These are phyloP conservation scores for Neoascia interrupta DNA, from an alignment of 2,888 invertebrate species.

Conservation along the genomic window DNA sequence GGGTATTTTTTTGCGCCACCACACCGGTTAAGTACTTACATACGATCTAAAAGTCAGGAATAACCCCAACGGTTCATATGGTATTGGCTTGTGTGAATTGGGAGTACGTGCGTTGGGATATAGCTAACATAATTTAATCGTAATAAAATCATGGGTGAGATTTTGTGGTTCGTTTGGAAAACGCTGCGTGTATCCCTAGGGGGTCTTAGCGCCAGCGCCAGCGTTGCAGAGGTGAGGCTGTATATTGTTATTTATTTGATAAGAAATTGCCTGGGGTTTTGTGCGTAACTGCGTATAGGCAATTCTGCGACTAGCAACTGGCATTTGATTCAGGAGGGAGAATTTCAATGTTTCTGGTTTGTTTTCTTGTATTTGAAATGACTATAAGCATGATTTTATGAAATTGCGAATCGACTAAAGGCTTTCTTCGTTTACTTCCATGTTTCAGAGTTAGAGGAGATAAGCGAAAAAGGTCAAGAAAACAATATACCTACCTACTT, in stretches of 20 bases:
- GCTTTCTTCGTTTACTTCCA: too few relatives aligned
- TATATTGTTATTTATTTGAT: slow-evolving; percentile 30
- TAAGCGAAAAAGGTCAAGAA: too few relatives aligned
- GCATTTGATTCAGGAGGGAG: neutral
- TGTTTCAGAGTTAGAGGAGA: too few relatives aligned
- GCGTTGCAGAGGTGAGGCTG: slow-evolving; percentile 6
- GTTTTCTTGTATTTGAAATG: too few relatives aligned
- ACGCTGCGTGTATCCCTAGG: neutral
- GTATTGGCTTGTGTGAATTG: slow-evolving; percentile 1
- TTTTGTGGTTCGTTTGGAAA: slow-evolving; percentile 24
- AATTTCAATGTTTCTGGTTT: neutral
- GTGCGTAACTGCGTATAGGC: slow-evolving; percentile 5
- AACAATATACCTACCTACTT: too few relatives aligned
- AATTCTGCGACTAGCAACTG: slow-evolving; percentile 10
- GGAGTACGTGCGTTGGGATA: slow-evolving; percentile 2
- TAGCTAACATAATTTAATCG: slow-evolving; percentile 45
- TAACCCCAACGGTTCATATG: neutral
- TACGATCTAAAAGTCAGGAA: too few relatives aligned
- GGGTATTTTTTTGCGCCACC: slow-evolving; percentile 12
- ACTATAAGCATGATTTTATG: too few relatives aligned
- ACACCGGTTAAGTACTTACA: slow-evolving; percentile 19
- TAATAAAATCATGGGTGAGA: slow-evolving; percentile 48
- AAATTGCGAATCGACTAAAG: too few relatives aligned
- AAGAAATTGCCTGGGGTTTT: slow-evolving; percentile 19
- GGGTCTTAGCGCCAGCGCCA: neutral